Evolutionary conservation across 1,140 invertebrate genomes (phyloP), one percentile per base, ranked within the genome.

Genomic region (Gonatopus flavifemur): DNA sequence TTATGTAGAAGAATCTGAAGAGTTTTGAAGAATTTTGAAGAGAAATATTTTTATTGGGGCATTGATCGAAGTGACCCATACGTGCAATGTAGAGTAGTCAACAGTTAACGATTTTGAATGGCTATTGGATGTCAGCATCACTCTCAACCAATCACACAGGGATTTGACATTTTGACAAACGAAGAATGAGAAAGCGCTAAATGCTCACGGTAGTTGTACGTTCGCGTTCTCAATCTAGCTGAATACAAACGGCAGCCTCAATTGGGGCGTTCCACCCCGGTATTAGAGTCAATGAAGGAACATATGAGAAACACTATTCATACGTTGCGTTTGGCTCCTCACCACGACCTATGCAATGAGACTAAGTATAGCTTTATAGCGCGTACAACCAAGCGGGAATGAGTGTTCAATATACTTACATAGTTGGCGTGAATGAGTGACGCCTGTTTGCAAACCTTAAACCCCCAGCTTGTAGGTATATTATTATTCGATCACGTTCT

Each of bases 301-400:
- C 58, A 61, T 62, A 62, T 54, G 59, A 62, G n/a, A n/a, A 61
- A 62, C 59, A 61, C 59, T 61, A 61, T 62, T 62, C 58, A 61
- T 48, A 37, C 59, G 39, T 13, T 38, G 48, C 53, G 59, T 56
- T 62, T 57, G 59, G n/a, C 57, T 62, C 58, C 58, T 62, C 61
- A 49, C 59, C 59, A 54, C 57, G 54, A 60, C 57, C 52, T 61
- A 48, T n/a, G n/a, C n/a, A n/a, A n/a, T n/a, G n/a, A n/a, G n/a
- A 28, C 20, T 62, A 62, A 60, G 59, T 62, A 60, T 60, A 62
- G 57, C n/a, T n/a, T n/a, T n/a, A n/a, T n/a, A n/a, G n/a, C n/a
- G n/a, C n/a, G n/a, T 20, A 49, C 49, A 45, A 30, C 48, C 32
- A 37, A 35, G 35, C 39, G 46, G 41, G 49, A n/a, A 59, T 54